Evolutionary conservation across 2,113 vertebrate genomes (phyloP).

Genomic region (Scophthalmus maximus): DNA sequence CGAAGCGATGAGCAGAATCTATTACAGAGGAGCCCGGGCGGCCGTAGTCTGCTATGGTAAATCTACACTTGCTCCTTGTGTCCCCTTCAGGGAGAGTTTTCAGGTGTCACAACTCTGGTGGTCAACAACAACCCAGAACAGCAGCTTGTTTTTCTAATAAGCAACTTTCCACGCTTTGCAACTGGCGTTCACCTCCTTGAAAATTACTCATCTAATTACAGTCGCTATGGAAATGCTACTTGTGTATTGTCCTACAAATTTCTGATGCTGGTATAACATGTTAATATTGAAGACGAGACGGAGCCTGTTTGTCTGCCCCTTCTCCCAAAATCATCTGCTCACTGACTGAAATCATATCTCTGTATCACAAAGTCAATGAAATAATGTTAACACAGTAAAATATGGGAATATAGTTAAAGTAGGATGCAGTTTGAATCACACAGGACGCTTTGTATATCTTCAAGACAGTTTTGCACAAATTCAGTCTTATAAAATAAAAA

Average conservation of each 20-base stretch:
- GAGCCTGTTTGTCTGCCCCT: too few species aligned
- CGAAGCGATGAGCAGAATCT: conserved; percentile 98
- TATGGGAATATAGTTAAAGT: neutral
- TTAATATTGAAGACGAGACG: neutral
- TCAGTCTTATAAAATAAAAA: too few species aligned
- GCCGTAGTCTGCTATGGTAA: conserved; percentile 96
- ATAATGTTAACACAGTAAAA: conserved; percentile 1
- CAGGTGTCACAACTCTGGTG: too few species aligned
- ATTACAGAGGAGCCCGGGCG: conserved; percentile 95
- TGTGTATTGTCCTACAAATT: too few species aligned
- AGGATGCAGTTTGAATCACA: neutral
- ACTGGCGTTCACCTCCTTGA: neutral
- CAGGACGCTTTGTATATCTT: too few species aligned
- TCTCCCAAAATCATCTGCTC: too few species aligned
- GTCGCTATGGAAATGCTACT: neutral
- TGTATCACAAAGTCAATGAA: neutral
- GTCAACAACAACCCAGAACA: too few species aligned
- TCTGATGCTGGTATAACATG: too few species aligned
- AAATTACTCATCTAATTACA: neutral
- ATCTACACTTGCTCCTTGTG: conserved; percentile 2
- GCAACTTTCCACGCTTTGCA: too few species aligned
- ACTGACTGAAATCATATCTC: neutral
- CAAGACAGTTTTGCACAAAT: too few species aligned
- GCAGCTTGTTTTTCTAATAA: too few species aligned
- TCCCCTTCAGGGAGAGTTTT: too few species aligned